These are phyloP conservation scores for Tragelaphus strepsiceros DNA, from an alignment of 2,113 vertebrate species.

Conservation along the genomic window DNA sequence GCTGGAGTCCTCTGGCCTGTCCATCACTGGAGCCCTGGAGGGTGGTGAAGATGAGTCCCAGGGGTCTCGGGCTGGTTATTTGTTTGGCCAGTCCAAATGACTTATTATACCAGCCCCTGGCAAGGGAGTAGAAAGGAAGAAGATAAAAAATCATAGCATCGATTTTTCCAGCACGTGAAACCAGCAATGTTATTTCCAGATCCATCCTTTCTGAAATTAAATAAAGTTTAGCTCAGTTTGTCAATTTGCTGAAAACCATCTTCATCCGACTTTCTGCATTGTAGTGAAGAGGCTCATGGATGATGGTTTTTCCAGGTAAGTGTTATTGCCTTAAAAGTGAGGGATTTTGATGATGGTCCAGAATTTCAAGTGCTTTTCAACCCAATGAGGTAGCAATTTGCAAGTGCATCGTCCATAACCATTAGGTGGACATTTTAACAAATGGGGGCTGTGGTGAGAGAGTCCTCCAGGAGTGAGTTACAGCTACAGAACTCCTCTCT, in stretches of 20 bases:
- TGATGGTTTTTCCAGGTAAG: background rate
- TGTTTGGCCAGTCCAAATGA: conserved; percentile 70
- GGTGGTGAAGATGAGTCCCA: background rate
- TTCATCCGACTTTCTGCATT: conserved; percentile 48
- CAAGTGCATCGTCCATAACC: conserved; percentile 10
- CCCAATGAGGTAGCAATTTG: conserved; percentile 40
- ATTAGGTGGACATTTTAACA: conserved; percentile 28
- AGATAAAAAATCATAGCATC: conserved; percentile 78
- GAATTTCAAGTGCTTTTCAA: conserved; percentile 66
- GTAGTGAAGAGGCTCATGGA: background rate
- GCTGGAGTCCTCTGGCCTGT: background rate
- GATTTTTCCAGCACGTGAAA: conserved; percentile 78
- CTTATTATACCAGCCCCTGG: conserved; percentile 69
- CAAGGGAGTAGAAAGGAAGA: conserved; percentile 63
- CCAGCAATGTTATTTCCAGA: conserved; percentile 76
- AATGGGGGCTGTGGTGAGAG: background rate
- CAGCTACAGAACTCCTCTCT: background rate
- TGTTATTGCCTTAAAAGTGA: conserved; percentile 43
- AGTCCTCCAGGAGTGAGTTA: conserved; percentile 22
- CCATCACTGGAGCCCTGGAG: background rate
- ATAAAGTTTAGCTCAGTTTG: conserved; percentile 71
- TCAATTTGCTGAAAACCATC: conserved; percentile 61
- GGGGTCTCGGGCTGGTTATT: background rate
- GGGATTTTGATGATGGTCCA: conserved; percentile 38
- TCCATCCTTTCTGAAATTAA: conserved; percentile 74